Evolutionary conservation across 2,113 vertebrate species (phyloP), one percentile per base, ranked within the genome.

Genomic region (Recurvirostra avosetta): DNA sequence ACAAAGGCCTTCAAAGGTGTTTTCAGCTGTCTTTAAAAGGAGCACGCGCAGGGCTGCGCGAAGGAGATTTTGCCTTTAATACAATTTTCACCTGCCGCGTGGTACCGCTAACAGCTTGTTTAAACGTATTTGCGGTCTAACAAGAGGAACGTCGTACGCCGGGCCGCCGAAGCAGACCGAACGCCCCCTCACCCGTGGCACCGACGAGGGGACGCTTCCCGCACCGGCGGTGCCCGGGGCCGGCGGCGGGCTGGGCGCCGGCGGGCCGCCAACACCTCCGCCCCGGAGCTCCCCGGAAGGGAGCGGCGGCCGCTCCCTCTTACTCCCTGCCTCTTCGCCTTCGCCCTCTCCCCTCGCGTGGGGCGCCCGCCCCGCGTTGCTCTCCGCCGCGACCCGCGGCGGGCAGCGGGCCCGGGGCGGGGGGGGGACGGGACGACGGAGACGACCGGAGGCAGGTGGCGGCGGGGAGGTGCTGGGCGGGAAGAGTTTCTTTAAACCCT

Each of bases 71-170:
- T 12, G 34, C 41, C 9, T 38, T 15, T 73, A 15, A 11, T 10
- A 6, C 58, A 2, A 4, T 9, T 25, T 4, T 11, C 26, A 32
- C 27, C 16, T 5, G 22, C n/a, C 22, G 22, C 49, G 11, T 25
- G 49, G 49, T 50, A 12, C 49, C 32, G 36, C 5, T 25, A 11
- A 32, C 45, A 1, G 25, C 1, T 4, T 4, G 17, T 4, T 50
- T 5, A 25, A 20, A 19, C 8, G 6, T 5, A 3, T 22, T 1
- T 5, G 25, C 13, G 3, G 29, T 6, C 12, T 18, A 12, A 29
- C 12, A 5, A 14, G 12, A 9, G 16, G 9, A 15, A 8, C 16
- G 2, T 2, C 25, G 17, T 3, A 4, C 26, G 8, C 27, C 15
- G 9, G n/a, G 22, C 18, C 18, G 13, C 26, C 59, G 4, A 15